phyloP scores from a whole-genome alignment of 2,113 vertebrate species.

The Narcine bancroftii region DNA sequence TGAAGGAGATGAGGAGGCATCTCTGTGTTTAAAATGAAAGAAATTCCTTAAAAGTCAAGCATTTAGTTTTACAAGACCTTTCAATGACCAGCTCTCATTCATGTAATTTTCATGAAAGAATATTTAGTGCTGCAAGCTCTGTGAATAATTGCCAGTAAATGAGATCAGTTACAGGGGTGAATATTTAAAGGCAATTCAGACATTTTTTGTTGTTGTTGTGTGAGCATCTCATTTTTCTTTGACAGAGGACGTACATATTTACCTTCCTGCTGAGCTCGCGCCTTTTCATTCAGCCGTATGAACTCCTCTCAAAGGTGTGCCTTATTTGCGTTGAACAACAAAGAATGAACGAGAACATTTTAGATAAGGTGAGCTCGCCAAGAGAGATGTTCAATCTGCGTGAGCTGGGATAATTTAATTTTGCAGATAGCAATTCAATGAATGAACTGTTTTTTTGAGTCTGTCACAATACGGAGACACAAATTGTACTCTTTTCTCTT shows the following conservation, averaged over 20 bases:
- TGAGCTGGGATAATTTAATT: background rate
- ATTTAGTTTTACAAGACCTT: background rate
- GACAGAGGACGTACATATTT: conserved; percentile 86
- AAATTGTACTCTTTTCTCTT: no score
- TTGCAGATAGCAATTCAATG: background rate
- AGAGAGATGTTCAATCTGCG: background rate
- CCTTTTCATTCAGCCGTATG: conserved; percentile 77
- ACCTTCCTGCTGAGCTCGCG: conserved; percentile 90
- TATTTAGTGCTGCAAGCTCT: background rate
- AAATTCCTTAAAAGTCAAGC: background rate
- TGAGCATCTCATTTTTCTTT: conserved; percentile 39
- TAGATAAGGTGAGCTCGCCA: conserved; percentile 66
- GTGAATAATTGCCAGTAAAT: background rate
- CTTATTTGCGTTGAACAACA: conserved; percentile 76
- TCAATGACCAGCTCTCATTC: background rate
- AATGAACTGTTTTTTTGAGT: background rate
- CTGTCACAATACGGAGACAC: background rate
- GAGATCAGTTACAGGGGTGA: no score
- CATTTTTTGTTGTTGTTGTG: background rate
- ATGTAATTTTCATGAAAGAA: background rate
- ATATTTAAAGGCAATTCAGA: background rate
- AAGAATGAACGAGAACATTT: conserved; percentile 61
- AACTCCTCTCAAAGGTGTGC: conserved; percentile 83
- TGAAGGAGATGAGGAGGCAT: background rate
- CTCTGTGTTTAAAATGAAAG: background rate